phyloP scores from a whole-genome alignment of 2,113 vertebrate species.

The Ceratotherium simum region DNA sequence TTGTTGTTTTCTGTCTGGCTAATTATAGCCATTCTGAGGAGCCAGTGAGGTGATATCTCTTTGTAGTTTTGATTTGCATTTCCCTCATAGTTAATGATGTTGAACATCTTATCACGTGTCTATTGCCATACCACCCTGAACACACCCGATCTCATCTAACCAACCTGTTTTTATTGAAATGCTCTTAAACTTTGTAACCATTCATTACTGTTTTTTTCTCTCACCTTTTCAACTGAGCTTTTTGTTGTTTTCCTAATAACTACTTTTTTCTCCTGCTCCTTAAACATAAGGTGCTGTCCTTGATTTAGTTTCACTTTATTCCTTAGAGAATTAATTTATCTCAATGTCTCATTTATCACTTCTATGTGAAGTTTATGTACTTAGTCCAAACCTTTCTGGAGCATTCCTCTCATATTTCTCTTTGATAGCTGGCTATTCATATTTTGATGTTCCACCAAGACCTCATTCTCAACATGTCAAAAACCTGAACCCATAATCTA shows the following conservation, averaged over 20 bases:
- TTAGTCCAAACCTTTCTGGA: background rate
- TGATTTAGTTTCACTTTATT: background rate
- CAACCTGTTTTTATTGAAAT: background rate
- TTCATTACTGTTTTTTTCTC: background rate
- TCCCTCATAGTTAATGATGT: too few relatives aligned
- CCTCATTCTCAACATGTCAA: background rate
- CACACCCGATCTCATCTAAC: background rate
- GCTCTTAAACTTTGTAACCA: background rate
- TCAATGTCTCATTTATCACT: background rate
- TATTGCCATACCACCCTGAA: too few relatives aligned
- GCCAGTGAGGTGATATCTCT: too few relatives aligned
- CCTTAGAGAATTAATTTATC: background rate
- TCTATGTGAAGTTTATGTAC: background rate
- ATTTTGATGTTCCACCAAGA: background rate
- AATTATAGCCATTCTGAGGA: too few relatives aligned
- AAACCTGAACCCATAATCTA: background rate
- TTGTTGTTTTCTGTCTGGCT: too few relatives aligned
- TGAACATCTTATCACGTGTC: too few relatives aligned
- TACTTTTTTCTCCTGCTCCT: background rate
- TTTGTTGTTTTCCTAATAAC: background rate
- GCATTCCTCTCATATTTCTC: background rate
- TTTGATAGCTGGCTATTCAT: background rate
- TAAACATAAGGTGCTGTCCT: background rate
- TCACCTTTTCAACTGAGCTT: background rate
- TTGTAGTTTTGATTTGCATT: too few relatives aligned